Evolutionary conservation across 30 jellyfish, hydroid and myxozoan species (phyloP).

Genomic region (Cassiopea andromeda): DNA sequence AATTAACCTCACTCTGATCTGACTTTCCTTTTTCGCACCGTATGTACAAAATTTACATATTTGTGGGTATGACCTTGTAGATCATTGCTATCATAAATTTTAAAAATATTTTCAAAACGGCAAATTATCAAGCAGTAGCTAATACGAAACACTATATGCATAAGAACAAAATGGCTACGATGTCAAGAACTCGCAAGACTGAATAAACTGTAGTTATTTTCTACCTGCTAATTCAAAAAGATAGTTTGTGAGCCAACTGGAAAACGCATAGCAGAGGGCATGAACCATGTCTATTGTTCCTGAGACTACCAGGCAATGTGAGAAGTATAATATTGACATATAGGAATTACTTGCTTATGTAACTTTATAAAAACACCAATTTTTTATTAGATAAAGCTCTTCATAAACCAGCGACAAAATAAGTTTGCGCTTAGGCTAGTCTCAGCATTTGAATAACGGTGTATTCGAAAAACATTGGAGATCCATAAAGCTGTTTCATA

Average conservation of each 20-base stretch:
- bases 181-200: not conserved
- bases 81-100: conserved; percentile 33
- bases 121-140: not conserved
- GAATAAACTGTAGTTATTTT: not conserved
- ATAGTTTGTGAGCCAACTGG: not conserved
- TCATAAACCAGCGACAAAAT: no score
- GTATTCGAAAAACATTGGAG: no score
- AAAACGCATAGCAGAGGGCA: no score
- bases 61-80: conserved; percentile 23
- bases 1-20: conserved; percentile 8
- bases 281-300: no score
- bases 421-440: no score
- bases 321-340: no score
- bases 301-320: no score
- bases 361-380: no score
- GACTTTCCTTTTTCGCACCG: conserved; percentile 14
- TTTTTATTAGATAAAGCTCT: no score
- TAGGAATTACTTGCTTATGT: no score
- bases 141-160: not conserved
- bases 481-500: no score
- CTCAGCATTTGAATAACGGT: no score
- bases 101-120: conserved; percentile 2
- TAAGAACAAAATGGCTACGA: not conserved
- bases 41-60: conserved; percentile 16
- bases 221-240: not conserved